Conservation (phyloP, 2,113 vertebrate species). For the Corythornis vintsioides region DNA sequence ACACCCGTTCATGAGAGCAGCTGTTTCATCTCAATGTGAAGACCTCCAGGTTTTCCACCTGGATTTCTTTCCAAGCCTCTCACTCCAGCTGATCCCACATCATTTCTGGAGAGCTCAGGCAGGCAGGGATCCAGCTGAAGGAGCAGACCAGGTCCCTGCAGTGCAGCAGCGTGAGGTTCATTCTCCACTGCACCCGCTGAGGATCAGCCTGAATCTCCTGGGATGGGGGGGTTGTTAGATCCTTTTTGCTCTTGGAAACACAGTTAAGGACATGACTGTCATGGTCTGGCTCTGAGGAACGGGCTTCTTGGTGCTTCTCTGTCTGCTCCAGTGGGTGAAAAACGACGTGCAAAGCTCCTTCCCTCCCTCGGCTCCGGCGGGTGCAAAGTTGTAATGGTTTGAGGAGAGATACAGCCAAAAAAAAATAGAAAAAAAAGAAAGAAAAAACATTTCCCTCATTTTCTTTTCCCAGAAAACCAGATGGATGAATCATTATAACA, state of each 20-base stretch:
- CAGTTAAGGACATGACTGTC: not conserved
- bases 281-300: not conserved
- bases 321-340: not conserved
- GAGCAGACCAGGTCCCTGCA: rapidly evolving
- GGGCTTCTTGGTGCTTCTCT: not conserved
- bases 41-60: not conserved
- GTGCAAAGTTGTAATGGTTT: not conserved
- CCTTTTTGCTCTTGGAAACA: not conserved
- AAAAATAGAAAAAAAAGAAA: not conserved
- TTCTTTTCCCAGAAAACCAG: constrained; percentile 69
- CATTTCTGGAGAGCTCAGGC: not conserved
- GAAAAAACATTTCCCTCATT: not conserved
- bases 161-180: not conserved
- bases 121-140: not conserved
- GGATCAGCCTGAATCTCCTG: not conserved
- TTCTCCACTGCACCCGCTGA: not conserved
- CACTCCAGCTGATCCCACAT: not conserved
- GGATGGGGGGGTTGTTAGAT: not conserved
- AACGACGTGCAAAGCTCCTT: not conserved
- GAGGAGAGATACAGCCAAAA: not conserved
- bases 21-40: not conserved
- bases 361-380: not conserved
- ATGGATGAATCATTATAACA: constrained; percentile 68
- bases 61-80: not conserved
- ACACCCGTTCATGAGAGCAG: not conserved